Base-by-base conservation (phyloP, 2,888 invertebrate genomes). In the Sphecodes monilicornis region DNA sequence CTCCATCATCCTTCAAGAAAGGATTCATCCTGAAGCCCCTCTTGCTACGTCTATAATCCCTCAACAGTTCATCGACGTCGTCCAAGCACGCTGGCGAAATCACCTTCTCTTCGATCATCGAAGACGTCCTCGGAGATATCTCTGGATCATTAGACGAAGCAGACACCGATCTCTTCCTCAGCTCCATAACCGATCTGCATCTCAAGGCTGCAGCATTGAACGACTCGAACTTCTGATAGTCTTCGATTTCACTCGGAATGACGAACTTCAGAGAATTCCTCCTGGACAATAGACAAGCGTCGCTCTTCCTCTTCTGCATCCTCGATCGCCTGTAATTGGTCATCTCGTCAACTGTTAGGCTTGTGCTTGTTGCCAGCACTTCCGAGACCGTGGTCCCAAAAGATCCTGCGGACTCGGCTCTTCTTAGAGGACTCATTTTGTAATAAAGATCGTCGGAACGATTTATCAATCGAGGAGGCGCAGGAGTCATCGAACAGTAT, bases 1-100 rank as follows among this genome's bases (percentile, higher is more conserved):
- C 88, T 1, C 78, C 88, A 1, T 92, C 91, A 43, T 90, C 89
- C 57, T 90, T 89, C 16, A 94, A 84, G 74, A 94, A 94, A 0
- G 94, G 94, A 91, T 94, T 94, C 0, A 89, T 92, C 29, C 94
- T 91, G 36, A 94, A 93, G 3, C 94, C 94, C 3, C 93, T 89
- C 71, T 93, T 94, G 70, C 93, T 94, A 4, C 92, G 87, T 74
- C 94, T 93, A 81, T 94, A 94, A 76, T 94, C 94, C 46, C 91
- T 92, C 78, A 94, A 76, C 76, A 94, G 82, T n/a, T 92, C 92
- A 70, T 93, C 91, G 13, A 94, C 87, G 73, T 92, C 92, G 43
- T 93, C 90, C 10, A 89, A 85, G 22, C 85, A 43, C 29, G 76
- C 86, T 10, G 82, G 41, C 0, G 86, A 83, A 0, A 66, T 43